Evolutionary conservation across 2,113 vertebrate genomes (phyloP).

Genomic region (Gasterosteus aculeatus): DNA sequence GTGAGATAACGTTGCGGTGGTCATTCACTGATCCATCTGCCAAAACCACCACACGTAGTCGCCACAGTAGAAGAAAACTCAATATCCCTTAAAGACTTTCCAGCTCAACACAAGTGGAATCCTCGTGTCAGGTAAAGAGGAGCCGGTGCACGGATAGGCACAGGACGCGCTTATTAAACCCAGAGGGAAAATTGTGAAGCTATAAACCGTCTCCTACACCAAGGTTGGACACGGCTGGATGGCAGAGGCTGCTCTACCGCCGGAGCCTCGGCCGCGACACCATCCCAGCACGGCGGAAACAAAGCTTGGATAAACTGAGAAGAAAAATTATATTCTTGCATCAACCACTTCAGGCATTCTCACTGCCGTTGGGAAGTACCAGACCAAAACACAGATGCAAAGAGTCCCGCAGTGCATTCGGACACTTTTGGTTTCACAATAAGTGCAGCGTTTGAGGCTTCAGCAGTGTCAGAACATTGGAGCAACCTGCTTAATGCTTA

Average conservation of each 20-base stretch:
- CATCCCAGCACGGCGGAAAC: too few relatives aligned
- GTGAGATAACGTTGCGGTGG: neutral
- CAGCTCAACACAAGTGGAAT: neutral
- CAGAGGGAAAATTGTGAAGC: neutral
- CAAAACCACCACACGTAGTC: neutral
- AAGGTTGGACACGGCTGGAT: neutral
- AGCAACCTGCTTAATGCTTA: constrained; percentile 10
- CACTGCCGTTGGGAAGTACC: neutral
- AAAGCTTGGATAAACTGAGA: too few relatives aligned
- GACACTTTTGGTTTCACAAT: neutral
- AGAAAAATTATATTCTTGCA: neutral
- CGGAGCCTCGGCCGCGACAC: too few relatives aligned
- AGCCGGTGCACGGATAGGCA: neutral
- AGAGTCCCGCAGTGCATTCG: neutral
- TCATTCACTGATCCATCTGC: neutral
- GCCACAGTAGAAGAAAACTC: neutral
- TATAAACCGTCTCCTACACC: neutral
- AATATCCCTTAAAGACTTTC: neutral
- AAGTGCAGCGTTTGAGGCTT: neutral
- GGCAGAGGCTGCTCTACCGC: too few relatives aligned
- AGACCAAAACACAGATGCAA: neutral
- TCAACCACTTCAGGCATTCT: neutral
- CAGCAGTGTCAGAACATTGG: constrained; percentile 4
- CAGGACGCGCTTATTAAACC: neutral
- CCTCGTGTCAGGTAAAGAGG: neutral